A percentile compares a stretch with the other conserved stretches of the same genome.
phyloP scores from a whole-genome alignment of 1,140 invertebrate genomes.

The Saxidomus purpurata region DNA sequence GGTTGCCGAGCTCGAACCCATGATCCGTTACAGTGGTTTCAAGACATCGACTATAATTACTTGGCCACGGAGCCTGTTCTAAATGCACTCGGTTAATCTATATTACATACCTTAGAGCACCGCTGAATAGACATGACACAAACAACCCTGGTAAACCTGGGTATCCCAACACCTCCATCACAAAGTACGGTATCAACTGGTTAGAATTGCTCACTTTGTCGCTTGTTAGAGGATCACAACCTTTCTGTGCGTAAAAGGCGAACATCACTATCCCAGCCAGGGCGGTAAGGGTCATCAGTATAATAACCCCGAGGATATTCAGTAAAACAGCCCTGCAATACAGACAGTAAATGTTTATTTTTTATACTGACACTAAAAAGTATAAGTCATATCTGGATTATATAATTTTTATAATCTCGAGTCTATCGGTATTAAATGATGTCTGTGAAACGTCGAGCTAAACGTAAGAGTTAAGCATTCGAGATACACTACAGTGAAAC shows the following conservation, averaged over 20 bases:
- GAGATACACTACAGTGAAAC: no score
- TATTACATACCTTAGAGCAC: no score
- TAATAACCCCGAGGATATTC: conserved; percentile 90
- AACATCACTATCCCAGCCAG: conserved; percentile 92
- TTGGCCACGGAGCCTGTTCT: no score
- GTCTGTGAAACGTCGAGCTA: no score
- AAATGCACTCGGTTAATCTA: no score
- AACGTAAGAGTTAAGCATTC: no score
- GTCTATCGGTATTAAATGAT: no score
- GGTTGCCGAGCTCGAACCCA: no score
- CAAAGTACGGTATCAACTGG: conserved; percentile 84
- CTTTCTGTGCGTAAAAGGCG: conserved; percentile 82
- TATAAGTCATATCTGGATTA: not conserved
- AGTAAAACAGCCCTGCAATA: conserved; percentile 89
- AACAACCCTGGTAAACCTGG: conserved; percentile 86
- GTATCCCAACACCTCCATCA: conserved; percentile 82
- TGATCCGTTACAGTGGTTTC: no score
- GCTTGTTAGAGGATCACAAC: conserved; percentile 83
- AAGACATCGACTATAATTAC: no score
- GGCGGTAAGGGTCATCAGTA: conserved; percentile 90
- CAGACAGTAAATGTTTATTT: no score
- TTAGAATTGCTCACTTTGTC: conserved; percentile 80
- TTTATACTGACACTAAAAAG: no score
- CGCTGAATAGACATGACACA: conserved; percentile 79
- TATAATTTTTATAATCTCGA: not conserved